These are phyloP conservation scores for Leucoptera coffeella DNA, from an alignment of 2,888 invertebrate genomes.

Conservation along the genomic window DNA sequence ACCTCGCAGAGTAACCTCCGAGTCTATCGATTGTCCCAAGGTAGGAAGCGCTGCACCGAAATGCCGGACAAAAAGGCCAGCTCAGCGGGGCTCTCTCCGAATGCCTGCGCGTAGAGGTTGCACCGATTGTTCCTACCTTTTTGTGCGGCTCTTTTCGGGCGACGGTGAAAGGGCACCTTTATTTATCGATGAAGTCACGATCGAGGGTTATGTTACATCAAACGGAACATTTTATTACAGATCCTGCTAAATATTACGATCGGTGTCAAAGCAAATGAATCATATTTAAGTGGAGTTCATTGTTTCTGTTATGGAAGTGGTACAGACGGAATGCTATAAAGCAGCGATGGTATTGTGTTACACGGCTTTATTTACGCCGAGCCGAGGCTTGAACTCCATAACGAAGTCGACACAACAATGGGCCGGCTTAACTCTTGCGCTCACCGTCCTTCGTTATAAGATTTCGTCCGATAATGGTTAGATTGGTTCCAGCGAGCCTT, in stretches of 20 bases:
- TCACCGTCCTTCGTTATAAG: conserved; percentile 16
- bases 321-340: conserved; percentile 15
- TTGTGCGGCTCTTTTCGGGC: conserved; percentile 12
- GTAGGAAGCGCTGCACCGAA: conserved; percentile 21
- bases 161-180: conserved; percentile 9
- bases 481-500: conserved; percentile 26
- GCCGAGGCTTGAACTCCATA: conserved; percentile 16
- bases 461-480: conserved; percentile 33
- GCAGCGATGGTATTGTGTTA: conserved; percentile 20
- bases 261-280: too few species aligned
- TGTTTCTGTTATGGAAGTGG: too few species aligned
- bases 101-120: conserved; percentile 23
- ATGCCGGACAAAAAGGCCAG: conserved; percentile 16
- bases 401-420: conserved; percentile 35
- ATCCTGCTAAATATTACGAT: too few species aligned
- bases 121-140: conserved; percentile 11
- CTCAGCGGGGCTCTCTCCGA: conserved; percentile 14
- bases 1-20: conserved; percentile 30
- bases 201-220: too few species aligned
- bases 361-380: conserved; percentile 28
- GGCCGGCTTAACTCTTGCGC: conserved; percentile 13
- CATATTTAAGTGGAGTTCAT: too few species aligned
- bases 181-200: too few species aligned
- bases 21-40: conserved; percentile 22
- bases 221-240: too few species aligned